Conservation (phyloP, 2,113 vertebrate genomes). For the Entosphenus tridentatus region DNA sequence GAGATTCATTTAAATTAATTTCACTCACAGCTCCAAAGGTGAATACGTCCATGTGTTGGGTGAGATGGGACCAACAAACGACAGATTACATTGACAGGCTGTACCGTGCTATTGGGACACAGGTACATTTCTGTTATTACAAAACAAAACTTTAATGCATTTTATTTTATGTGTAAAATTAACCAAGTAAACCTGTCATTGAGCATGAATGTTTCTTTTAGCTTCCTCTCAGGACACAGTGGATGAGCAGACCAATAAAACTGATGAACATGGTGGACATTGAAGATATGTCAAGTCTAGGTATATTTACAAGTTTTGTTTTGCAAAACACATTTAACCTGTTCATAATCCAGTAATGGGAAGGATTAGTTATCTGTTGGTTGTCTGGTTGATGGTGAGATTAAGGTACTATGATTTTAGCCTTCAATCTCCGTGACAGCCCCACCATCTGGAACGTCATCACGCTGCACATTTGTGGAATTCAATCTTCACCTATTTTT, state of each 20-base stretch:
- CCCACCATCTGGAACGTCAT: too few relatives aligned
- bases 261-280: slow-evolving; percentile 52
- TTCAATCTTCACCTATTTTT: too few relatives aligned
- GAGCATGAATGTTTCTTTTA: slow-evolving; percentile 16
- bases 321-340: not conserved
- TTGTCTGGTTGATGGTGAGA: too few relatives aligned
- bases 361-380: too few relatives aligned
- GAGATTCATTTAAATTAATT: too few relatives aligned
- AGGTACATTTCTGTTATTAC: slow-evolving; percentile 23
- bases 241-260: slow-evolving; percentile 43
- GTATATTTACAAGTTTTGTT: slow-evolving; percentile 20
- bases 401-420: too few relatives aligned
- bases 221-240: slow-evolving; percentile 52
- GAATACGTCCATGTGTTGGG: slow-evolving; percentile 32
- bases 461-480: too few relatives aligned
- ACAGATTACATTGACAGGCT: slow-evolving; percentile 38
- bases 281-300: slow-evolving; percentile 23
- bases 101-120: slow-evolving; percentile 42
- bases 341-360: too few relatives aligned
- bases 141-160: too few relatives aligned
- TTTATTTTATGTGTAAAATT: too few relatives aligned
- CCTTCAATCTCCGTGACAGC: too few relatives aligned
- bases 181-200: not conserved
- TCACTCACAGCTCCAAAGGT: slow-evolving; percentile 57
- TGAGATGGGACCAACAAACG: slow-evolving; percentile 69